phyloP scores from a whole-genome alignment of 2,797 vertebrate genomes.

The Parauchenoglanis ngamensis region DNA sequence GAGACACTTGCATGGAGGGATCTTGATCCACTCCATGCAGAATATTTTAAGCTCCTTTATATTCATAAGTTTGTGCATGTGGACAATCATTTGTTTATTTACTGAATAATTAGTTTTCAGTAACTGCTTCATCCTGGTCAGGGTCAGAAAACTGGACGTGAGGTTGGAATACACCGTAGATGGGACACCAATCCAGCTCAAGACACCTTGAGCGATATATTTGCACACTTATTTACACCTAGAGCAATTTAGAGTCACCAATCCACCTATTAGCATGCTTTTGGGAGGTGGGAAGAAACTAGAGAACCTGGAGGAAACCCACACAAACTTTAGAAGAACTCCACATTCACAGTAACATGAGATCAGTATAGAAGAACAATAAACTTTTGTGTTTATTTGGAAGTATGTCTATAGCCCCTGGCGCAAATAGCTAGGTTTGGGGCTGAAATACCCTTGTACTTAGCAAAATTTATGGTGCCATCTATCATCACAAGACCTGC shows the following conservation, averaged over 20 bases:
- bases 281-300: not conserved
- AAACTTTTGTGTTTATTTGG: not conserved
- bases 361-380: not conserved
- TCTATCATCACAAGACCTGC: slow-evolving; percentile 15
- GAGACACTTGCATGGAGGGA: not conserved
- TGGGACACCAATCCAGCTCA: not conserved
- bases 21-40: not conserved
- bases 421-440: not conserved
- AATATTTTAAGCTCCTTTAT: not conserved
- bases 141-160: not conserved
- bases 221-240: not conserved
- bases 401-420: not conserved
- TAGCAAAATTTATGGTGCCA: slow-evolving; percentile 17
- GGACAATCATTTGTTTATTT: not conserved
- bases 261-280: not conserved
- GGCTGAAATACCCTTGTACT: not conserved
- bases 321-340: too few relatives aligned
- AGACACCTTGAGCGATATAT: not conserved
- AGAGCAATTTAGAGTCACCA: not conserved
- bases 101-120: not conserved
- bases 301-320: not conserved
- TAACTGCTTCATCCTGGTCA: not conserved
- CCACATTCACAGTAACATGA: not conserved
- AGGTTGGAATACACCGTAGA: not conserved
- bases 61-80: not conserved